Evolutionary conservation across 2,797 vertebrate species (phyloP), one percentile per base, ranked within the genome.

Genomic region (Pagetopsis macropterus): DNA sequence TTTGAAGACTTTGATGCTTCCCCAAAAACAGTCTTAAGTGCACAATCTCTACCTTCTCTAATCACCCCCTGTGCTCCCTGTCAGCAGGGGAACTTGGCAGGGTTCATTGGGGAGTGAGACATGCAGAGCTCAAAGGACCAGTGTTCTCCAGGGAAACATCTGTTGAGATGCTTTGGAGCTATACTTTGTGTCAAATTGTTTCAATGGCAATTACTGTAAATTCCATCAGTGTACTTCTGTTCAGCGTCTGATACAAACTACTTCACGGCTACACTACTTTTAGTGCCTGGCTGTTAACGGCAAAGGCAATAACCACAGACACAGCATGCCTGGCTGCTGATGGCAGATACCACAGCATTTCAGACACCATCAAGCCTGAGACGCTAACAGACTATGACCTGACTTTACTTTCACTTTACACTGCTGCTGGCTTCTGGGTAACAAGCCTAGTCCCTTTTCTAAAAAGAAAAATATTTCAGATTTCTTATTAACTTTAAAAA

Each of bases 141-240:
- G 49, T 66, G 40, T 75, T 70, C 67, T 60, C n/a, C 59, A 40
- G 49, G 41, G 23, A 79, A 88, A 82, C 86, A 84, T 87, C 76
- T 90, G 84, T 17, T 64, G 64, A 76, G 54, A 83, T 64, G 73
- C 69, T 81, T 81, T 51, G 57, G 44, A 78, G 85, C 77, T 78
- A 59, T 50, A 82, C 63, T 76, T 77, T 74, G 69, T 83, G 79
- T 78, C 87, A 81, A 62, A 84, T 84, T 64, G 64, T 70, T 68
- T 84, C 84, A 40, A 57, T 55, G 17, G 59, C 65, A 81, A 85
- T 88, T 79, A 85, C 75, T 70, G 63, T 65, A 81, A 89, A 87
- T 72, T 81, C 74, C 79, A 65, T 76, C 69, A 77, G 64, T 62
- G 55, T 48, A 21, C 52, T 40, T 70, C 72, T 56, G 61, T 63